Evolutionary conservation across 2,113 vertebrate genomes (phyloP), one percentile per base, ranked within the genome.

Genomic region (Prinia subflava): DNA sequence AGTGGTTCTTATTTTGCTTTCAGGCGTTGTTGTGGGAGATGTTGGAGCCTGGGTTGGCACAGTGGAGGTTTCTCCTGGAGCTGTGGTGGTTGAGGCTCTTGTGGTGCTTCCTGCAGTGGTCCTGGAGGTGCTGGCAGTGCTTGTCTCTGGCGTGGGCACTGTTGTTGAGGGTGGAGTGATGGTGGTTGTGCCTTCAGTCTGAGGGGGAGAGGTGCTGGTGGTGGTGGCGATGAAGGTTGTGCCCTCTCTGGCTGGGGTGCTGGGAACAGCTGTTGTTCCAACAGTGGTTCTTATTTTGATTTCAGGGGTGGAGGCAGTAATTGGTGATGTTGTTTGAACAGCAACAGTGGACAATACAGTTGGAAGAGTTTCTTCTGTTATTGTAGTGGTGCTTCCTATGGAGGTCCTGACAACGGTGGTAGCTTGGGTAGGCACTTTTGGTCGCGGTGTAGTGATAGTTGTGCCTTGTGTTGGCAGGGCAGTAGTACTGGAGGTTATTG

Each of bases 251-350:
- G 4, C 1, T 0, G 17, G 27, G 10, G 50, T 25, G 13, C 7
- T 56, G 15, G 50, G 53, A 2, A 14, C 5, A 10, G 9, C 24
- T 0, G 44, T 70, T 1, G 6, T 44, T 2, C 31, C 56, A 2
- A 0, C 0, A 0, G 67, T 83, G 5, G 56, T 52, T 53, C 0
- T 4, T 11, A 16, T 13, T 71, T 63, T 63, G 1, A 5, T 55
- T 39, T 37, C 15, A 3, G 7, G 3, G 1, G 25, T 86, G 14
- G 63, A 15, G 18, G 11, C 4, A 5, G 9, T 46, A 15, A 25
- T 30, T 17, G 13, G 37, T 59, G 63, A 16, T 25, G 57, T 47
- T 28, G 39, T 60, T 46, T 46, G 15, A 13, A n/a, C 20, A 46
- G 74, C 33, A 19, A 3, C 19, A 28, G 84, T 78, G 10, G 84